Evolutionary conservation across 2,797 vertebrate species (phyloP).

Genomic region (Karalla daura): DNA sequence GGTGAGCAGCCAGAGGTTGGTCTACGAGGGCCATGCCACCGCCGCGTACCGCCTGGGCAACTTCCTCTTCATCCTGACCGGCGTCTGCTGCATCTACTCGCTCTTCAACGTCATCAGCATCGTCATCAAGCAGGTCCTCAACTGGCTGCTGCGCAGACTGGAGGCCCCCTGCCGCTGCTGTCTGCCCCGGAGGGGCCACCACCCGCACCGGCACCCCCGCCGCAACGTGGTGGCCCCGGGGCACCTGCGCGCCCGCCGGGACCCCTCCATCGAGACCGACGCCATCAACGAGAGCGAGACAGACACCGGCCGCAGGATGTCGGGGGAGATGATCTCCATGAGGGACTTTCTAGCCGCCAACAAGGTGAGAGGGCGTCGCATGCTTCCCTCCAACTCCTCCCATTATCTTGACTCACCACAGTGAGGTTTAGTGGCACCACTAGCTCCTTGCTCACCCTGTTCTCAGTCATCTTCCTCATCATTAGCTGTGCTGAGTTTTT

Average conservation of each 20-base stretch:
- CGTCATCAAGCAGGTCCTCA: slow-evolving; percentile 95
- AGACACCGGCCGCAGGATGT: slow-evolving; percentile 88
- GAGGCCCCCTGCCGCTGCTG: slow-evolving; percentile 83
- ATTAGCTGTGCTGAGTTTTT: neutral
- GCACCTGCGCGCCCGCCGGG: slow-evolving; percentile 78
- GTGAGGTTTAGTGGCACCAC: neutral
- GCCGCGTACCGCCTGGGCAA: slow-evolving; percentile 90
- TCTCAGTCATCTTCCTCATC: slow-evolving; percentile 2
- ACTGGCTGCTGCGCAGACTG: slow-evolving; percentile 91
- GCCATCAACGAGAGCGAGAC: slow-evolving; percentile 89
- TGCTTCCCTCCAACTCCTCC: too few species aligned
- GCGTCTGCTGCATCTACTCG: slow-evolving; percentile 97
- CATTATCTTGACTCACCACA: slow-evolving; percentile 6
- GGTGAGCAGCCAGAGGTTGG: slow-evolving; percentile 91
- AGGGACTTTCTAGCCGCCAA: slow-evolving; percentile 93
- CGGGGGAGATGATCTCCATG: slow-evolving; percentile 96
- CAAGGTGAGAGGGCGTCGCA: slow-evolving; percentile 86
- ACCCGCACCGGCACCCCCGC: slow-evolving; percentile 80
- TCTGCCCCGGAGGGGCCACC: slow-evolving; percentile 74
- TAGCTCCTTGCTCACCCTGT: neutral
- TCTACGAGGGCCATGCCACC: slow-evolving; percentile 85
- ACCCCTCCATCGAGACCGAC: slow-evolving; percentile 90
- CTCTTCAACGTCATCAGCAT: slow-evolving; percentile 97
- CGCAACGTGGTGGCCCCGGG: slow-evolving; percentile 90
- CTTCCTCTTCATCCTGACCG: slow-evolving; percentile 93